Evolutionary conservation across 2,888 invertebrate species (phyloP).

Genomic region (Stenodema calcarata): DNA sequence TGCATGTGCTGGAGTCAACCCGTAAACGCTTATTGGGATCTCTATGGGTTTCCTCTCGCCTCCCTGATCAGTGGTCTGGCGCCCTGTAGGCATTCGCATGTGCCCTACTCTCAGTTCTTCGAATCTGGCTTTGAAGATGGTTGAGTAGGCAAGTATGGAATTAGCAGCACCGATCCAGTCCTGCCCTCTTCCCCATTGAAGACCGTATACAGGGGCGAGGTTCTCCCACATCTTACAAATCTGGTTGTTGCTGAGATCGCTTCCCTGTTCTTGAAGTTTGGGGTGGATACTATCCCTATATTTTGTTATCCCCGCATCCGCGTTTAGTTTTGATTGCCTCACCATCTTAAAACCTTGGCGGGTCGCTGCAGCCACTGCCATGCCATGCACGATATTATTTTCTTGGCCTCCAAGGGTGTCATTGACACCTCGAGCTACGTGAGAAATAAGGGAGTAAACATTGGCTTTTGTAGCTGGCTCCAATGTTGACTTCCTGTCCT

Average conservation of each 20-base stretch:
- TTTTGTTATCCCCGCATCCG: too few species aligned
- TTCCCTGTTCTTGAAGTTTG: too few species aligned
- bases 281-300: too few species aligned
- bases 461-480: not conserved
- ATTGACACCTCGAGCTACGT: not conserved
- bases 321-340: too few species aligned
- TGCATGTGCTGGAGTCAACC: not conserved
- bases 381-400: not conserved
- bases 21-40: not conserved
- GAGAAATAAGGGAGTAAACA: not conserved
- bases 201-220: not conserved
- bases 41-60: not conserved
- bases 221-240: not conserved
- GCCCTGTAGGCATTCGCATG: not conserved
- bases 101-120: constrained; percentile 7
- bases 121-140: not conserved
- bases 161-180: not conserved
- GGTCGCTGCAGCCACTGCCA: not conserved
- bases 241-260: too few species aligned
- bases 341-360: not conserved
- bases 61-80: not conserved
- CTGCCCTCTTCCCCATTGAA: not conserved
- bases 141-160: not conserved
- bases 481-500: too few species aligned
- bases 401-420: not conserved